A percentile compares a stretch with the other conserved stretches of the same genome.
These are phyloP conservation scores for Vultur gryphus DNA, from an alignment of 2,797 vertebrate species.

Conservation along the genomic window DNA sequence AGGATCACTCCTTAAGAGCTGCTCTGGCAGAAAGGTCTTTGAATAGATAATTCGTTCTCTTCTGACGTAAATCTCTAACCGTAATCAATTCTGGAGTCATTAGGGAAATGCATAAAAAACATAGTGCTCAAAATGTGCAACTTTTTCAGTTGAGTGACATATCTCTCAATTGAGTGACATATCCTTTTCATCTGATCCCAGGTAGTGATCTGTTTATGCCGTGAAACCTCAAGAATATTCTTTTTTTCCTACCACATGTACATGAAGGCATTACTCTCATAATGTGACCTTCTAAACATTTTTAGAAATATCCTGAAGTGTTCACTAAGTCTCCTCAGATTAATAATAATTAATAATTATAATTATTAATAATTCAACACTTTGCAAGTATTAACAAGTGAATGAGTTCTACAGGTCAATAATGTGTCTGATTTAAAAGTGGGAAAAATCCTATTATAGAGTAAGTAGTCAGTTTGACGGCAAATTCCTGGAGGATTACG, in stretches of 20 bases:
- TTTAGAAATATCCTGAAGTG: not conserved
- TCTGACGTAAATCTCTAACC: not conserved
- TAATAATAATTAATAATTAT: not conserved
- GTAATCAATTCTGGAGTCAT: not conserved
- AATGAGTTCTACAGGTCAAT: not conserved
- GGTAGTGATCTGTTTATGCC: not conserved
- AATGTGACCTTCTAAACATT: not conserved
- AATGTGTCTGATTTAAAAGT: not conserved
- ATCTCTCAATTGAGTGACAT: not conserved
- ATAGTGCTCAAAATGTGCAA: not conserved
- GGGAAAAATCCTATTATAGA: not conserved
- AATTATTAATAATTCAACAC: not conserved
- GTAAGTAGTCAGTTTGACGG: not conserved
- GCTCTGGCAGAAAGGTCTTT: not conserved
- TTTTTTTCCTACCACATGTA: not conserved
- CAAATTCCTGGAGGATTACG: not conserved
- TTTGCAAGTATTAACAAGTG: not conserved
- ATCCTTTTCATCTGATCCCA: not conserved
- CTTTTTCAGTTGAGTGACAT: not conserved
- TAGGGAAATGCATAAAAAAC: not conserved
- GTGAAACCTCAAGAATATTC: not conserved
- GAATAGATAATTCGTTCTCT: not conserved
- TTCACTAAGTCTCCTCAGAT: not conserved
- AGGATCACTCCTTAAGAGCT: not conserved
- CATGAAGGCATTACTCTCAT: not conserved